Base-by-base conservation (phyloP, 2,113 vertebrate species). In the Columba janthina region DNA sequence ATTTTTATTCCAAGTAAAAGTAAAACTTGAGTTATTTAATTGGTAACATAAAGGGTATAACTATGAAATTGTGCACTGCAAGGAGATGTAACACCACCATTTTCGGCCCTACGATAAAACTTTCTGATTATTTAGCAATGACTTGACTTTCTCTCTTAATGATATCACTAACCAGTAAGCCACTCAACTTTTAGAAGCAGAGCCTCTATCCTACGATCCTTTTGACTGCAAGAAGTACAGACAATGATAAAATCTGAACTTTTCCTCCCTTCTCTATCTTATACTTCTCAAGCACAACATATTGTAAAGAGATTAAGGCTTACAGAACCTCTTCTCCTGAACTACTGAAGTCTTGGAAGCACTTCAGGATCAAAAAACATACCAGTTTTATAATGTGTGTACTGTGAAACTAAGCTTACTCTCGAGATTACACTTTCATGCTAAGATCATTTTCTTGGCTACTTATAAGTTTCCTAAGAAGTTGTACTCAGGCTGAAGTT, bases 381-480 rank as follows among this genome's bases (percentile, higher is more conserved):
- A 51, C 65, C 82, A 78, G 38, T 61, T 81, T 86, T 91, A 81
- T 58, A 92, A 79, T 83, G 34, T 67, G 40, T 66, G 64, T 87
- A 64, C 74, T 51, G 15, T 89, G 65, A 84, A 93, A 75, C 60
- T 61, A 64, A 83, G 85, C 38, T 89, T 60, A 70, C 36, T 81
- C 44, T 46, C 72, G 61, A 92, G 77, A 94, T 91, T 90, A 93
- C 50, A 25, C 73, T 95, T 94, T 51, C 58, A 88, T 36, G 28
- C 88, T 83, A 88, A 96, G 89, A 86, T 93, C n/a, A 6, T 83
- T 81, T 93, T 85, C 67, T 85, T 7, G 0, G 36, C n/a, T 86
- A 79, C 62, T 77, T 89, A 36, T 15, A 93, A 92, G 65, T 79
- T 79, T 12, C 56, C 91, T 72, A 73, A 89, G 60, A 72, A 73